Evolutionary conservation across 2,113 vertebrate genomes (phyloP).

Genomic region (Gobio gobio): DNA sequence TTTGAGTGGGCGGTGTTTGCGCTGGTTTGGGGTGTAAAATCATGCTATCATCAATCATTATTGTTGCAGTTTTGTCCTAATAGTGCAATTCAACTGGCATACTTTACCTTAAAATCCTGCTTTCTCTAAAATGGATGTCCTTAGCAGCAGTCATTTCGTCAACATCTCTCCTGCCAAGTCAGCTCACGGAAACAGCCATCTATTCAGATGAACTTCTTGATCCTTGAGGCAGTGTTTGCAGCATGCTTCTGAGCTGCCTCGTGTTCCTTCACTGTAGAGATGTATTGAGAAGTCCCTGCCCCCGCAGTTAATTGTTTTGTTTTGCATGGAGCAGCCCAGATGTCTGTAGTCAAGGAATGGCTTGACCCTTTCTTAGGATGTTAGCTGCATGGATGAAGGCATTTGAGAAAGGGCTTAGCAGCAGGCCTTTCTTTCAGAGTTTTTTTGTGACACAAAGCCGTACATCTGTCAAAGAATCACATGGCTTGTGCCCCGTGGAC

Average conservation of each 20-base stretch:
- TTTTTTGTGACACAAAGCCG: slow-evolving; percentile 61
- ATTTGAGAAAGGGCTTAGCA: slow-evolving; percentile 62
- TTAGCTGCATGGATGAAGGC: slow-evolving; percentile 60
- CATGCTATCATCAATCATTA: neutral
- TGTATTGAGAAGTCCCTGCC: slow-evolving; percentile 55
- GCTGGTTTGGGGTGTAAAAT: neutral
- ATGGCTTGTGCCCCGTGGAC: slow-evolving; percentile 51
- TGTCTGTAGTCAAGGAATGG: slow-evolving; percentile 65
- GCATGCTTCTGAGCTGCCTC: slow-evolving; percentile 5
- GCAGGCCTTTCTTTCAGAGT: slow-evolving; percentile 60
- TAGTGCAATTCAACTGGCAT: neutral
- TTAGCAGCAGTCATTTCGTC: neutral
- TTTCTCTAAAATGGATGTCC: slow-evolving; percentile 14
- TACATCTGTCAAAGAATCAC: slow-evolving; percentile 76
- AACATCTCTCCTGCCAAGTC: slow-evolving; percentile 14
- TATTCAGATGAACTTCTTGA: neutral
- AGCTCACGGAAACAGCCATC: neutral
- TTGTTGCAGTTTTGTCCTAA: neutral
- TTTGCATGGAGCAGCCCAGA: slow-evolving; percentile 61
- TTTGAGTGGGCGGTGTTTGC: neutral
- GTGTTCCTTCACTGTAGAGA: slow-evolving; percentile 13
- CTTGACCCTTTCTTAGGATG: slow-evolving; percentile 64
- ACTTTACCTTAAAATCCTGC: neutral
- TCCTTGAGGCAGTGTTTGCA: neutral
- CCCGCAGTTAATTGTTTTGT: slow-evolving; percentile 64